phyloP scores from a whole-genome alignment of 37 sponge, comb jelly and placozoan species.

The Trichoplax adhaerens region DNA sequence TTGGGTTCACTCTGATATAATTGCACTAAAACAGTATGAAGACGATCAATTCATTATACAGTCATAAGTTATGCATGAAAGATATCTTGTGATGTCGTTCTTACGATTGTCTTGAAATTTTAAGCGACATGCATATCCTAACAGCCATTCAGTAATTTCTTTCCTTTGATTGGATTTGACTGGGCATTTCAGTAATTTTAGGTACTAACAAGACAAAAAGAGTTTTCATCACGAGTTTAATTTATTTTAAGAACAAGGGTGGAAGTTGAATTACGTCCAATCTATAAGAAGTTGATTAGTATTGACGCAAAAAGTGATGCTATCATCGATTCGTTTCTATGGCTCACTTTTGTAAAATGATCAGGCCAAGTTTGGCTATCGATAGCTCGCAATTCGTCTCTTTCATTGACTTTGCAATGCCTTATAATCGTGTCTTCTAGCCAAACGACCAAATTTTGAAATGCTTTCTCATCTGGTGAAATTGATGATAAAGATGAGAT shows the following conservation, averaged over 20 bases:
- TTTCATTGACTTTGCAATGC: conserved; percentile 56
- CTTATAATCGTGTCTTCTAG: conserved; percentile 90
- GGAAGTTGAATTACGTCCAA: no score
- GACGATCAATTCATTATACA: no score
- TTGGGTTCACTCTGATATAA: no score
- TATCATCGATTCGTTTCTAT: neutral
- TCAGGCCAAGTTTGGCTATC: conserved; percentile 30
- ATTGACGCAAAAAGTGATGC: neutral
- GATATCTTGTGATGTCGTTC: no score
- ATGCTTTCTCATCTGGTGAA: conserved; percentile 19
- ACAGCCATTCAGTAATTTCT: conserved; percentile 62
- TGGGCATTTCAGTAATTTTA: conserved; percentile 66
- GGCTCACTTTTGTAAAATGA: conserved; percentile 21
- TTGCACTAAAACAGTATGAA: no score
- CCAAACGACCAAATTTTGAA: conserved; percentile 70
- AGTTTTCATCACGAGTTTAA: no score
- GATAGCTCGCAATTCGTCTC: conserved; percentile 22
- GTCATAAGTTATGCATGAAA: no score
- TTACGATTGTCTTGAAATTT: conserved; percentile 44
- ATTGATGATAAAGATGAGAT: no score
- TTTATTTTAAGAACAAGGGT: no score
- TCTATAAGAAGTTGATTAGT: no score
- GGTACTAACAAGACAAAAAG: conserved; percentile 15
- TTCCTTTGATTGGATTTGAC: conserved; percentile 14
- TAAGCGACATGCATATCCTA: conserved; percentile 57